Percentiles rank a stretch among this genome's conserved stretches.
Evolutionary conservation across 1,140 invertebrate species (phyloP).

Genomic region (Cryptotermes secundus): DNA sequence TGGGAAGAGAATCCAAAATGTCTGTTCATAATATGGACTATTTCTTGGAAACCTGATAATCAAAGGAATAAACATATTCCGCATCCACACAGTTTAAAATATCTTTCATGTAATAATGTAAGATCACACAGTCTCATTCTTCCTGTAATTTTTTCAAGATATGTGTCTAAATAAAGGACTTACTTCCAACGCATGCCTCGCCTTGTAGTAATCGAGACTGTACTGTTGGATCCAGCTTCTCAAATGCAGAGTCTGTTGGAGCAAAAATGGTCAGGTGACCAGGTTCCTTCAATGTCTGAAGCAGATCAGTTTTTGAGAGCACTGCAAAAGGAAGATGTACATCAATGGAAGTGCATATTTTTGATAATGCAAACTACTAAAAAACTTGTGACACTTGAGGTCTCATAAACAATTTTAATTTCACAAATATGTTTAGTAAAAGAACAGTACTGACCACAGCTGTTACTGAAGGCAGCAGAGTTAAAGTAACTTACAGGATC

Average conservation of each 20-base stretch:
- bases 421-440: too few species aligned
- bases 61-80: too few species aligned
- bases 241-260: slow-evolving; percentile 53
- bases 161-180: slow-evolving; percentile 22
- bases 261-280: slow-evolving; percentile 56
- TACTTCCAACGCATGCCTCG: slow-evolving; percentile 40
- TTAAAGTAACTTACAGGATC: slow-evolving; percentile 46
- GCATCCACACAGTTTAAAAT: too few species aligned
- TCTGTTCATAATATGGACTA: too few species aligned
- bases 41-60: too few species aligned
- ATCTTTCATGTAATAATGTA: too few species aligned
- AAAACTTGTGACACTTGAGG: too few species aligned
- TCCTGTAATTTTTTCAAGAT: too few species aligned
- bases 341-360: background rate
- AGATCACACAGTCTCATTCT: too few species aligned
- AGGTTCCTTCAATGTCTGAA: slow-evolving; percentile 46
- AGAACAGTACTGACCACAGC: background rate
- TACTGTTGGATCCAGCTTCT: slow-evolving; percentile 46
- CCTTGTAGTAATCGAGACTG: slow-evolving; percentile 45
- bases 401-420: too few species aligned
- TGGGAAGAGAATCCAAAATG: too few species aligned
- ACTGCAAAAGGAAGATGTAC: slow-evolving; percentile 42
- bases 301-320: slow-evolving; percentile 45
- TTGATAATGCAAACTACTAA: too few species aligned
- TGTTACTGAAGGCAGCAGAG: background rate